Evolutionary conservation across 2,113 vertebrate genomes (phyloP).

Genomic region (Indicator maculatus): DNA sequence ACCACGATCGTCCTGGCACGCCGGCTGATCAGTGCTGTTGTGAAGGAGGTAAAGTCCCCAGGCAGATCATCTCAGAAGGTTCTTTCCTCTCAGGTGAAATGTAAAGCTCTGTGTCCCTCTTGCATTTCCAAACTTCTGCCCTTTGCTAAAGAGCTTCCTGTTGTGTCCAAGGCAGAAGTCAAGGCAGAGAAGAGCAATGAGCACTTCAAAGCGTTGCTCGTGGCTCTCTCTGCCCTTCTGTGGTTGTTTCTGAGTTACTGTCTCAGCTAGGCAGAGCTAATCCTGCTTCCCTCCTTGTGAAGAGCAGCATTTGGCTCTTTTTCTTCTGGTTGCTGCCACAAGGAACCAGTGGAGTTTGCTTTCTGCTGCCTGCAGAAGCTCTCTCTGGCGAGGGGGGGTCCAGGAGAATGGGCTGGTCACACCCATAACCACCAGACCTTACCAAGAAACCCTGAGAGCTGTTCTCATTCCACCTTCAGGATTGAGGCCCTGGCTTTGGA

Average conservation of each 20-base stretch:
- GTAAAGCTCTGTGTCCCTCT: not conserved
- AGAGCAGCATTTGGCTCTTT: not conserved
- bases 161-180: not conserved
- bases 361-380: not conserved
- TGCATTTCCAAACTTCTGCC: not conserved
- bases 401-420: not conserved
- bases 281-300: not conserved
- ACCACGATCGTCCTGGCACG: conserved; percentile 92
- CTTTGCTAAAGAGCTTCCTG: not conserved
- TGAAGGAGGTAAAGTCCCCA: conserved; percentile 88
- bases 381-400: not conserved
- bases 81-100: not conserved
- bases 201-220: accelerated
- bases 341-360: not conserved
- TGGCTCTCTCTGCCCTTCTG: not conserved
- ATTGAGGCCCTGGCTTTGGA: not conserved
- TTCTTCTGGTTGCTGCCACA: not conserved
- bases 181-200: not conserved
- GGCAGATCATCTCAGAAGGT: not conserved
- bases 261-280: not conserved
- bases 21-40: conserved; percentile 91
- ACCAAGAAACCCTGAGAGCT: not conserved
- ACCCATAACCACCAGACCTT: not conserved
- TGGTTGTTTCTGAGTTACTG: not conserved
- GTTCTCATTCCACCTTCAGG: not conserved